Conservation (phyloP, 2,113 vertebrate genomes). For the Trochalopteron elliotii region DNA sequence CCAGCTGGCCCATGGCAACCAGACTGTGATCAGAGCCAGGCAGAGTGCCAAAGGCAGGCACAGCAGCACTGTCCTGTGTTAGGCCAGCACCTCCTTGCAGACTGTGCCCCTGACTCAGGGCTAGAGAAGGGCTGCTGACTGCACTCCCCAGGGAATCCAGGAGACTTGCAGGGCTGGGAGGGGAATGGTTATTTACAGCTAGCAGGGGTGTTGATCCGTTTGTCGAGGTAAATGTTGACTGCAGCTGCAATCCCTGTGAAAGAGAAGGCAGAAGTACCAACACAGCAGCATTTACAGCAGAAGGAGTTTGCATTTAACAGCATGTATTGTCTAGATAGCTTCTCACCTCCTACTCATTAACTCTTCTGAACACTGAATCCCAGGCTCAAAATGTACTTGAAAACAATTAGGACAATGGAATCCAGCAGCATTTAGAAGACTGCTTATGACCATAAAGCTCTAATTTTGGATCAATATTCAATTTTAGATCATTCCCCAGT, state of each 20-base stretch:
- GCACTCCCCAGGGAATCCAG: conserved; percentile 59
- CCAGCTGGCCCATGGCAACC: conserved; percentile 67
- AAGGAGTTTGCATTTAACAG: neutral
- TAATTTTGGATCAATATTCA: neutral
- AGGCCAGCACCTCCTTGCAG: conserved; percentile 56
- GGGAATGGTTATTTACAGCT: conserved; percentile 60
- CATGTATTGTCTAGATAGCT: neutral
- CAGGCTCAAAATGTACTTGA: neutral
- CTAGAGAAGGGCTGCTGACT: conserved; percentile 52
- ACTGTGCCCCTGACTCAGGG: conserved; percentile 57
- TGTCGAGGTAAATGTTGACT: conserved; percentile 68
- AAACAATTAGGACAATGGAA: neutral
- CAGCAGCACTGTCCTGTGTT: conserved; percentile 14
- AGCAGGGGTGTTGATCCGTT: conserved; percentile 68
- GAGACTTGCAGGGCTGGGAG: conserved; percentile 50
- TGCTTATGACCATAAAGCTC: neutral
- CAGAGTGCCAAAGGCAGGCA: conserved; percentile 4
- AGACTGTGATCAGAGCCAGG: conserved; percentile 59
- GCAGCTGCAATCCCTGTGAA: conserved; percentile 78
- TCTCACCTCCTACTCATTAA: neutral
- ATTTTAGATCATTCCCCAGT: neutral
- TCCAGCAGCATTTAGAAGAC: neutral
- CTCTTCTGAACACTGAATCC: neutral
- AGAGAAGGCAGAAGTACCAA: conserved; percentile 52
- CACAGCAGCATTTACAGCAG: neutral